Evolutionary conservation across 2,113 vertebrate species (phyloP).

Genomic region (Psettodes erumei): DNA sequence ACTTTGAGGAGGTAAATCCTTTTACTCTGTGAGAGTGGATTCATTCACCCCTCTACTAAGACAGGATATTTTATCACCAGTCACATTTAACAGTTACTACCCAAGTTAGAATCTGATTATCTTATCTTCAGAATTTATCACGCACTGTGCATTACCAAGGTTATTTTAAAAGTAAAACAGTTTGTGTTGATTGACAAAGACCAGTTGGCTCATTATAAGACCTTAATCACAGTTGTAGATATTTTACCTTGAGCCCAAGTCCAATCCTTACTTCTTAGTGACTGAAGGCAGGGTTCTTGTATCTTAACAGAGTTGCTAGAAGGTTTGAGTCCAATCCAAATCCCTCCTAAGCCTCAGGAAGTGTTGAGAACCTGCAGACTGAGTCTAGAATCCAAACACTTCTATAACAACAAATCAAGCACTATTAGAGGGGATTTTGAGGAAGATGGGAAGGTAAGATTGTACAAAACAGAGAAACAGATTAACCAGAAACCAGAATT

Average conservation of each 20-base stretch:
- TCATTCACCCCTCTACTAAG: slow-evolving; percentile 39
- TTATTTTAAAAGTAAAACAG: slow-evolving; percentile 23
- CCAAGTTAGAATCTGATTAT: slow-evolving; percentile 49
- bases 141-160: slow-evolving; percentile 47
- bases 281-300: slow-evolving; percentile 16
- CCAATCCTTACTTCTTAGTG: slow-evolving; percentile 31
- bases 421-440: slow-evolving; percentile 44
- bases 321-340: slow-evolving; percentile 52
- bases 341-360: slow-evolving; percentile 54
- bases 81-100: slow-evolving; percentile 51
- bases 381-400: slow-evolving; percentile 44
- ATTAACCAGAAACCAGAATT: slow-evolving; percentile 24
- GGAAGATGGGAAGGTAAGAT: slow-evolving; percentile 4
- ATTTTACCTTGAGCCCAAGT: slow-evolving; percentile 42
- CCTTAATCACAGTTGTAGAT: slow-evolving; percentile 48
- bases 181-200: slow-evolving; percentile 49
- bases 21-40: slow-evolving; percentile 43
- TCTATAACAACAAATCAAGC: slow-evolving; percentile 40
- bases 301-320: slow-evolving; percentile 38
- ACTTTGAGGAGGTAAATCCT: slow-evolving; percentile 49
- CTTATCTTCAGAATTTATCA: slow-evolving; percentile 44
- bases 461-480: slow-evolving; percentile 24
- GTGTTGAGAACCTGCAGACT: slow-evolving; percentile 42
- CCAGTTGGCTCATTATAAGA: slow-evolving; percentile 44
- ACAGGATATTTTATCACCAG: slow-evolving; percentile 33